phyloP scores from a whole-genome alignment of 2,888 invertebrate genomes.

The Caenorhabditis sp. region DNA sequence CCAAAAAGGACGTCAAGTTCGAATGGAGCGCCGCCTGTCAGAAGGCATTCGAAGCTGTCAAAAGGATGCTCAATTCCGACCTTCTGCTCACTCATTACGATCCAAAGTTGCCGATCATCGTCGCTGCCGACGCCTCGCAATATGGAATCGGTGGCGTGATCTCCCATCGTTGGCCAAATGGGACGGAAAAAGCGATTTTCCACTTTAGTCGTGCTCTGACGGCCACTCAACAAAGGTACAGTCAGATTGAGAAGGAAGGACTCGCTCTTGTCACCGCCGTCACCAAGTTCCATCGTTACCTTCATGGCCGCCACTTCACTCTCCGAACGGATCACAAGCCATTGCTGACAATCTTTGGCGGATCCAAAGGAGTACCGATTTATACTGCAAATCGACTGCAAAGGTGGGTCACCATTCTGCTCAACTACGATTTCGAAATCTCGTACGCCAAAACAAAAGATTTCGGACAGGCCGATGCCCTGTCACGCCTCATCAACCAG shows the following conservation, averaged over 20 bases:
- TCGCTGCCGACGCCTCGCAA: no score
- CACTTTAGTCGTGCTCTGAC: constrained; percentile 57
- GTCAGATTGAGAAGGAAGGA: constrained; percentile 74
- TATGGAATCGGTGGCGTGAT: no score
- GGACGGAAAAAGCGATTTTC: constrained; percentile 68
- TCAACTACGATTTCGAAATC: no score
- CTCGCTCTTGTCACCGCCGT: constrained; percentile 80
- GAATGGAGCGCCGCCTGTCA: no score
- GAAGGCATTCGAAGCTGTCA: constrained; percentile 37
- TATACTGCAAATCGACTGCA: no score
- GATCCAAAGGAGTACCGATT: constrained; percentile 66
- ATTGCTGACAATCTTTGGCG: constrained; percentile 73
- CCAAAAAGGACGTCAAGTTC: constrained; percentile 33
- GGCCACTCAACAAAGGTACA: constrained; percentile 60
- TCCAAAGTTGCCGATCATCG: constrained; percentile 68
- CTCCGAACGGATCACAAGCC: constrained; percentile 75
- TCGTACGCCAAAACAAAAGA: no score
- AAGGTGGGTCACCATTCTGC: no score
- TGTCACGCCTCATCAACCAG: no score
- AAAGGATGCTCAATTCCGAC: constrained; percentile 1
- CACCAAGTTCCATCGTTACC: constrained; percentile 79
- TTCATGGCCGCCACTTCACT: constrained; percentile 80
- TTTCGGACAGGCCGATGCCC: no score
- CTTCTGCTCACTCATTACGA: constrained; percentile 76
- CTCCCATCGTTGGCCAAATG: no score